Evolutionary conservation across 1,140 invertebrate species (phyloP), one percentile per base, ranked within the genome.

Genomic region (Calosoma granatense): DNA sequence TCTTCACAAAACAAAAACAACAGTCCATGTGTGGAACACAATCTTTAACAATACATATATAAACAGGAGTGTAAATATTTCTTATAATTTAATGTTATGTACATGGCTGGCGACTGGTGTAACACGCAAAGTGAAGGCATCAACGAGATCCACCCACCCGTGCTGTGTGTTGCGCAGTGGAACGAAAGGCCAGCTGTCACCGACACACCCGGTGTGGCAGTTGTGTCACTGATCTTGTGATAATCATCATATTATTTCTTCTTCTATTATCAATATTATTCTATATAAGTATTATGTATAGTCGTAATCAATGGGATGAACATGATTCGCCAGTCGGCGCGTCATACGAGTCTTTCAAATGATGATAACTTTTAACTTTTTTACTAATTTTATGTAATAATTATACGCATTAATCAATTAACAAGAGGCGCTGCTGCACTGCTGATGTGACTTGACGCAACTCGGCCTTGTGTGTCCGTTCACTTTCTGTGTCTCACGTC

Each of bases 401-500:
- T 47, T 47, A 47, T 47, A 47, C 41, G 41, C 15, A 17, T 47
- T 47, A 47, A 47, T 47, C 41, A 47, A 47, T 12, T 47, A 47
- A 47, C 41, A 47, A 47, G 41, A 47, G 41, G 15, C 41, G 41
- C 17, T 17, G 26, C n/a, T n/a, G 26, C 26, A 14, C 4, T 30
- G 26, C 6, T 30, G 26, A 30, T 30, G 26, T 30, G 26, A 6
- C 14, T 6, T 30, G n/a, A 4, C 26, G 26, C 26, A 30, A 30
- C 26, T 30, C n/a, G n/a, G n/a, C 26, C 6, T 54, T 20, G 20
- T 22, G 22, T 9, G 23, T 20, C 3, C 26, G n/a, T 64, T 69
- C 65, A 71, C 64, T 71, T 68, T 56, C 69, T 63, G 61, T 70
- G 69, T 58, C 69, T 65, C 53, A 71, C 61, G 51, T 68, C 69